Percentiles rank a stretch among this genome's conserved stretches.
Evolutionary conservation across 2,888 invertebrate species (phyloP).

Genomic region (Julus scandinavius): DNA sequence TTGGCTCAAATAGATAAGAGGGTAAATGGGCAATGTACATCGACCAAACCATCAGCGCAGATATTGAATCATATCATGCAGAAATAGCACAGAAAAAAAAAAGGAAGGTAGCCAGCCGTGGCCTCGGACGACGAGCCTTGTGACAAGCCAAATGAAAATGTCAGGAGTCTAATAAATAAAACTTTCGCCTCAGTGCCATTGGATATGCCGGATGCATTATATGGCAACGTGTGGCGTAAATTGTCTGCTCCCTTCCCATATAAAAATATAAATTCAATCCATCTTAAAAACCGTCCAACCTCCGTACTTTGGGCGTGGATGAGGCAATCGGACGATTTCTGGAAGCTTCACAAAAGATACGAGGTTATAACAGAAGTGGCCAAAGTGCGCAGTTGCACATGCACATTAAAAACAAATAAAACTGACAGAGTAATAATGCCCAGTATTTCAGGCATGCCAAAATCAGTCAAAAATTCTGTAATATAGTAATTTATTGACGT

Average conservation of each 20-base stretch:
- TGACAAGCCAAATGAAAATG: slow-evolving; percentile 45
- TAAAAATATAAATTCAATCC: slow-evolving; percentile 42
- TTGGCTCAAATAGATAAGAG: slow-evolving; percentile 45
- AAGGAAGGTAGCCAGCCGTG: background rate
- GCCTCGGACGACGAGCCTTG: slow-evolving; percentile 30
- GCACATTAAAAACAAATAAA: background rate
- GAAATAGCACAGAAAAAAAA: background rate
- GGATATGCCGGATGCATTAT: slow-evolving; percentile 45
- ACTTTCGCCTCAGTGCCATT: slow-evolving; percentile 41
- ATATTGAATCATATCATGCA: slow-evolving; percentile 45
- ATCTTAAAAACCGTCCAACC: slow-evolving; percentile 38
- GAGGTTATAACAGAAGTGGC: background rate
- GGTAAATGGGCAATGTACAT: slow-evolving; percentile 45
- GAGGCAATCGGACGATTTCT: background rate
- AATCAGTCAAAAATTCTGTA: no score
- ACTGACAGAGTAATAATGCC: background rate
- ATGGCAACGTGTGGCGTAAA: slow-evolving; percentile 45
- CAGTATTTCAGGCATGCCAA: background rate
- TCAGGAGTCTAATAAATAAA: slow-evolving; percentile 44
- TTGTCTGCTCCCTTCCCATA: slow-evolving; percentile 46
- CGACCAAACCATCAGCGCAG: slow-evolving; percentile 43
- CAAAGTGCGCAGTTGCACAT: background rate
- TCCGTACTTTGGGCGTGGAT: background rate
- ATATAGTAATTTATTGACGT: no score
- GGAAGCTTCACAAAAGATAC: background rate